Base-by-base conservation (phyloP, 2,888 invertebrate species). In the Palloptera scutellata region DNA sequence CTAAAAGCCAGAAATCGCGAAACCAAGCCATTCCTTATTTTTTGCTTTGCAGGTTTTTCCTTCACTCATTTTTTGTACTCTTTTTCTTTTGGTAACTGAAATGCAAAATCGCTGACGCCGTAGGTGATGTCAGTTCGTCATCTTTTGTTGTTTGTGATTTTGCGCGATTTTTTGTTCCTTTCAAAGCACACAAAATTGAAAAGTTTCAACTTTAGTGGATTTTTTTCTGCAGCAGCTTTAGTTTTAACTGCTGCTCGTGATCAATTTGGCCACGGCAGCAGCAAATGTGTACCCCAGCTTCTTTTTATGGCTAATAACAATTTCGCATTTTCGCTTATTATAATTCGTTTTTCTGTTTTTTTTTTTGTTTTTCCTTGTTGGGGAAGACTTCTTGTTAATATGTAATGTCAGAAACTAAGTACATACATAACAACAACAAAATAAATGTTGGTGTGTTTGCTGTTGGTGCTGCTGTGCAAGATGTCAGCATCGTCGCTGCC, bases 101-200 rank as follows among this genome's bases (percentile, higher is more conserved):
- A 19, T 17, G 20, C 19, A 60, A 57, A 55, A 4, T 66, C 48
- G 60, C 52, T 69, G 53, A 69, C 62, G 73, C 71, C 64, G 52
- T 60, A 65, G 71, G 71, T 70, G 63, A 67, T 68, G 65, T 69
- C 63, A 63, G 70, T 69, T 51, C 63, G 70, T 73, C 71, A 67
- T 73, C 55, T 65, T 67, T 71, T 61, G 52, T 53, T 52, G 53
- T 66, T 41, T 20, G n/a, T 4, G 48, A 40, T 20, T 62, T 55
- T 20, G 4, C 15, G 17, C 10, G 5, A 19, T 11, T n/a, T 59
- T 43, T 13, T 9, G 6, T 8, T 17, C n/a, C 41, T 8, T 15
- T 43, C 30, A 30, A 30, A 30, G 30, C 30, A 30, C 6, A 30
- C 30, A 30, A 30, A 30, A 48, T 48, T 48, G n/a, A 48, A 48